Evolutionary conservation across 2,888 invertebrate species (phyloP).

Genomic region (Psococerastis gibbosa): DNA sequence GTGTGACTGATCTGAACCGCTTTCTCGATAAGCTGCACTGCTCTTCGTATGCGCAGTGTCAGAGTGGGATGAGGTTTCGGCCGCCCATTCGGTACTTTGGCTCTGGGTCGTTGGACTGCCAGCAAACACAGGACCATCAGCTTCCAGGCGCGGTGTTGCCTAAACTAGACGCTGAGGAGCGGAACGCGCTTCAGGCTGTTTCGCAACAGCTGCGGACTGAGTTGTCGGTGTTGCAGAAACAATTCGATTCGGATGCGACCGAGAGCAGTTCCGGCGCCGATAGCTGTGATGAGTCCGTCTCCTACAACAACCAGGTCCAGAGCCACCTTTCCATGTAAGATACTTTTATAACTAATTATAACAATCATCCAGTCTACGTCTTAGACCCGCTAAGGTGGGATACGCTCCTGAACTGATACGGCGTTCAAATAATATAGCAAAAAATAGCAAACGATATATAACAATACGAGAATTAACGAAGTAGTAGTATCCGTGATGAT

Average conservation of each 20-base stretch:
- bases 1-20: not conserved
- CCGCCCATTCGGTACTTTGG: slow-evolving; percentile 31
- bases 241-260: slow-evolving; percentile 82
- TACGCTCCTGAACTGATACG: no score
- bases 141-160: slow-evolving; percentile 5
- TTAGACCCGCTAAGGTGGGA: no score
- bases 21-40: slow-evolving; percentile 27
- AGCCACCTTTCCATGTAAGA: slow-evolving; percentile 62
- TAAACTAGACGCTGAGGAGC: slow-evolving; percentile 17
- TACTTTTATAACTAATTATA: no score
- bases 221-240: slow-evolving; percentile 49
- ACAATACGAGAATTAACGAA: no score
- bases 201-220: slow-evolving; percentile 55
- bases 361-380: no score
- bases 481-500: no score
- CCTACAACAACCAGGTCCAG: slow-evolving; percentile 57
- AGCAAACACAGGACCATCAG: slow-evolving; percentile 9
- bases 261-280: slow-evolving; percentile 88
- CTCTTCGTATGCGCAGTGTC: slow-evolving; percentile 26
- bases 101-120: slow-evolving; percentile 28
- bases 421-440: no score
- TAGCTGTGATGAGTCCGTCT: slow-evolving; percentile 75
- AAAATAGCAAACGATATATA: no score
- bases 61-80: slow-evolving; percentile 23
- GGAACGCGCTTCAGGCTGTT: slow-evolving; percentile 43